These are phyloP conservation scores for Dreissena rostriformis DNA, from an alignment of 1,140 invertebrate species.

Conservation along the genomic window DNA sequence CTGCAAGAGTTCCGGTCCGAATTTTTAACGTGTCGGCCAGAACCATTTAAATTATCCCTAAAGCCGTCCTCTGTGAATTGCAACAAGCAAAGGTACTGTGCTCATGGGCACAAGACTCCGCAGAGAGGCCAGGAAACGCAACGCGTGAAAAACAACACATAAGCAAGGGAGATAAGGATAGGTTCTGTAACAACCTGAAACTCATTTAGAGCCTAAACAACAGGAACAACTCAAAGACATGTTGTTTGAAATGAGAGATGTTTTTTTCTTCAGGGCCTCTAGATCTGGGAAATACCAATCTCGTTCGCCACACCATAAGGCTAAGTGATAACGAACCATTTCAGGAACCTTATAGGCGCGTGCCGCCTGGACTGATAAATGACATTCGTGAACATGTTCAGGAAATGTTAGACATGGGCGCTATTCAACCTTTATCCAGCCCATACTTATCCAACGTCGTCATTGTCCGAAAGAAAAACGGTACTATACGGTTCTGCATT, in stretches of 20 bases:
- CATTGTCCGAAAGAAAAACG: conserved; percentile 3
- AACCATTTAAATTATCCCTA: background rate
- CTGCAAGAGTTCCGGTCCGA: too few relatives aligned
- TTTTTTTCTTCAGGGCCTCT: conserved; percentile 1
- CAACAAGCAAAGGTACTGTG: background rate
- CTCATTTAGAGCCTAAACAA: background rate
- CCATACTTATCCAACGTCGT: background rate
- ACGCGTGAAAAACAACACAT: background rate
- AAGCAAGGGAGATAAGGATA: background rate
- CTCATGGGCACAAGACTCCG: background rate
- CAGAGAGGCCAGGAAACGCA: background rate
- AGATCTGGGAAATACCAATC: conserved; percentile 1
- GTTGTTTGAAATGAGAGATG: background rate
- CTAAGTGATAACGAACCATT: background rate
- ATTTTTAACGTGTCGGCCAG: too few relatives aligned
- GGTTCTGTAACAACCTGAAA: background rate
- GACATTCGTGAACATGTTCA: conserved; percentile 6
- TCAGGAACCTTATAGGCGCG: conserved; percentile 2
- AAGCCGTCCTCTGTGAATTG: background rate
- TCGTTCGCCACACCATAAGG: background rate
- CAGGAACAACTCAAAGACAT: background rate
- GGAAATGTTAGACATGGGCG: conserved; percentile 25
- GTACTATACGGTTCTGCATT: conserved; percentile 1
- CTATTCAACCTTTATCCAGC: conserved; percentile 1
- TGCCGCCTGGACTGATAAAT: conserved; percentile 1